Evolutionary conservation across 2,113 vertebrate species (phyloP), one percentile per base, ranked within the genome.

Genomic region (Corynorhinus townsendii): DNA sequence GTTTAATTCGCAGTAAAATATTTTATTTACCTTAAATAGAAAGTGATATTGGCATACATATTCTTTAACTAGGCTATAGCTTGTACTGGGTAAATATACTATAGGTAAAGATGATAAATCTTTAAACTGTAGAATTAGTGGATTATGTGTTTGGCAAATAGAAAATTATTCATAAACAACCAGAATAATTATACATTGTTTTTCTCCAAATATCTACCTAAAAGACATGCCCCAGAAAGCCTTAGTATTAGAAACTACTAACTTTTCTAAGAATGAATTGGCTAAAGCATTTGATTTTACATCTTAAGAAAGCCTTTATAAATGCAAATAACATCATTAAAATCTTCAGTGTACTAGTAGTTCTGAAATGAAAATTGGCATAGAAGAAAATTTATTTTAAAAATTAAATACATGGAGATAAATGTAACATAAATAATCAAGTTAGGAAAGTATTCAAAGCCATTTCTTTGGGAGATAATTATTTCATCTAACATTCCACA

Each of bases 391-490:
- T 43, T 59, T 73, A 56, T 91, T 84, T 93, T 68, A 90, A 81
- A 3, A n/a, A 54, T 12, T 15, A 71, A 85, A 3, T 45, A 28
- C 5, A 11, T 90, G 38, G 49, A 80, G 40, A 3, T 38, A 62
- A 49, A 3, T 71, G 22, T 28, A 89, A 81, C 11, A 9, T 68
- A 82, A 52, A 26, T 73, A 86, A 92, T 75, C 40, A 89, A 84
- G 30, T 26, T 79, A 75, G 28, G 95, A 90, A 92, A 75, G 56
- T 4, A 91, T 54, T 86, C 52, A 92, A 88, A 93, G 68, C 86
- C n/a, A 28, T 89, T 77, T 93, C 80, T 92, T 71, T 7, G 14
- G 6, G 47, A 64, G 24, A 15, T 26, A 80, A 80, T 80, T 90
- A 14, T 66, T 52, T 86, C 56, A 82, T 76, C 45, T 96, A 79